A percentile compares a stretch with the other conserved stretches of the same genome.
Conservation (phyloP, 2,888 invertebrate species). For the Osmoderma eremita region DNA sequence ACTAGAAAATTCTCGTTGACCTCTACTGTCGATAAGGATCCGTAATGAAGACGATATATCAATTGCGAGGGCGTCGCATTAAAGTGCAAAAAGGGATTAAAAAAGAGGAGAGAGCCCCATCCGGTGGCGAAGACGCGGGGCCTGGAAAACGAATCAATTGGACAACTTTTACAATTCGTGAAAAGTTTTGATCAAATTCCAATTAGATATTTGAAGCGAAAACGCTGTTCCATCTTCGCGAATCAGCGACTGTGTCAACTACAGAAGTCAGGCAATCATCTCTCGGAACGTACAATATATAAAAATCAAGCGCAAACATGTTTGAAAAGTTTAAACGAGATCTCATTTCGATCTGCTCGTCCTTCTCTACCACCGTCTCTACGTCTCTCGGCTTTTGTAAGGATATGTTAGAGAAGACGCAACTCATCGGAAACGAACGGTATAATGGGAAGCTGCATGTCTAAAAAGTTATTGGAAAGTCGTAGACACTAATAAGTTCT, state of each 20-base stretch:
- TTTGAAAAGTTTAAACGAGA: slow-evolving; percentile 58
- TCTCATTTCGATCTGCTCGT: slow-evolving; percentile 50
- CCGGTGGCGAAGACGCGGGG: slow-evolving; percentile 1
- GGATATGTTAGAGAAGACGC: background rate
- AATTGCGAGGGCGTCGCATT: slow-evolving; percentile 14
- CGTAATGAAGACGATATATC: slow-evolving; percentile 32
- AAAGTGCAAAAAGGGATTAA: slow-evolving; percentile 8
- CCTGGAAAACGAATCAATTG: slow-evolving; percentile 37
- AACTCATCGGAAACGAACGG: background rate
- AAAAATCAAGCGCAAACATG: slow-evolving; percentile 56
- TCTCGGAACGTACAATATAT: slow-evolving; percentile 52
- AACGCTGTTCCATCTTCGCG: slow-evolving; percentile 51
- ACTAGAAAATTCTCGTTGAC: background rate
- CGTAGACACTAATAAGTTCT: no score
- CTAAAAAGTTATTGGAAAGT: no score
- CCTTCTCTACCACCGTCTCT: slow-evolving; percentile 26
- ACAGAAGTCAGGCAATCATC: slow-evolving; percentile 55
- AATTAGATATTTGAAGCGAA: slow-evolving; percentile 55
- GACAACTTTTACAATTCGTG: slow-evolving; percentile 45
- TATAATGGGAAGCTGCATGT: no score
- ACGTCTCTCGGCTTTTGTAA: slow-evolving; percentile 1
- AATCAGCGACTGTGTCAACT: slow-evolving; percentile 55
- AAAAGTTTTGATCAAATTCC: slow-evolving; percentile 55
- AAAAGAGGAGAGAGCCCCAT: background rate
- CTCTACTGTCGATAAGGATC: background rate